Evolutionary conservation across 2,888 invertebrate species (phyloP), one percentile per base, ranked within the genome.

Genomic region (Conus canariensis): DNA sequence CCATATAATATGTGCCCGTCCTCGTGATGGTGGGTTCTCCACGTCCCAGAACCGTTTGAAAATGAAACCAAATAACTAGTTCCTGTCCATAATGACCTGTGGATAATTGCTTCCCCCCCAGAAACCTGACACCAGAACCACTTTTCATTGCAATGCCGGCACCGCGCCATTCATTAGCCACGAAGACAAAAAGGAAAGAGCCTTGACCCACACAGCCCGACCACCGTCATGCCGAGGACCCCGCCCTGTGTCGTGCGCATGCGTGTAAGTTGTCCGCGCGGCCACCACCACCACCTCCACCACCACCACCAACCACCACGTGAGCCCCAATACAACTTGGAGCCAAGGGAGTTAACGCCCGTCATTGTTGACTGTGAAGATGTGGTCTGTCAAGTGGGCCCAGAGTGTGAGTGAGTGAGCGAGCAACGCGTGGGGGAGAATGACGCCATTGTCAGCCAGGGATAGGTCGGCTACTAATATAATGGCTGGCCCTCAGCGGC

Each of bases 271-370:
- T 45, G 45, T 45, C 45, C 45, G 45, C 45, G 45, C 45, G 45
- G 45, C 45, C 45, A 45, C 45, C 45, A 45, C 45, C 45, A 45
- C 89, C 70, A 12, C 56, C 14, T 19, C 10, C 67, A 67, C 30
- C 67, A 58, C 89, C 70, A 12, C 82, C 70, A 82, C 22, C 59
- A 64, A 14, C 45, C 45, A 45, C 30, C 45, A 45, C 45, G 45
- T 4, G 45, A 45, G 45, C 45, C 45, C 45, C 45, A 45, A 45
- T 45, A 45, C 45, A 45, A 45, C 45, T 45, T 58, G n/a, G 80
- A 89, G 89, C 83, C 45, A 89, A 89, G 85, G 89, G 89, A 83
- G 89, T 12, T 83, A 64, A 89, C 89, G 89, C 89, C 89, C 85
- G 64, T 83, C 89, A 89, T 89, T 89, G 89, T 89, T 89, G 70